A percentile compares a stretch with the other conserved stretches of the same genome.
These are phyloP conservation scores for Limulus polyphemus DNA, from an alignment of 2,888 invertebrate genomes.

Conservation along the genomic window DNA sequence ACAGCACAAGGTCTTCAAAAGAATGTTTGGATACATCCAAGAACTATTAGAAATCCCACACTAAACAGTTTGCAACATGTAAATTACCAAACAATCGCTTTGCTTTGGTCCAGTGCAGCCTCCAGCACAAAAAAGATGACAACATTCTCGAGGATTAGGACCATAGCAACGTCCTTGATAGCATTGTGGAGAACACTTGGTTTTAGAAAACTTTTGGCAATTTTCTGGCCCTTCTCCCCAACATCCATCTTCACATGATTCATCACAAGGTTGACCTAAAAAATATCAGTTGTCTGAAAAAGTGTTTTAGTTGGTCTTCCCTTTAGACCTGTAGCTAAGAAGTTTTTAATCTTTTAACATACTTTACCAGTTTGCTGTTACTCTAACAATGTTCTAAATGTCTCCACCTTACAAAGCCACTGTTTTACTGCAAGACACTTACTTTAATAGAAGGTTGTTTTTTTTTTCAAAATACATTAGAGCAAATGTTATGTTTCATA, in stretches of 20 bases:
- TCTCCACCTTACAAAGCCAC: too few species aligned
- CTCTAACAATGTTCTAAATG: too few species aligned
- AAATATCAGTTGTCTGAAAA: not conserved
- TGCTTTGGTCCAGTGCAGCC: constrained; percentile 91
- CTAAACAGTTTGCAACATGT: not conserved
- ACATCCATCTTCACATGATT: constrained; percentile 69
- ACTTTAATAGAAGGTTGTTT: too few species aligned
- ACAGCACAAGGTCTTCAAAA: not conserved
- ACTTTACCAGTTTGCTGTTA: too few species aligned
- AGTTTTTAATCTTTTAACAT: too few species aligned
- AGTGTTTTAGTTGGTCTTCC: too few species aligned
- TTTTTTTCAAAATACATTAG: too few species aligned
- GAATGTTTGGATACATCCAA: too few species aligned
- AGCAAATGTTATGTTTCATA: too few species aligned
- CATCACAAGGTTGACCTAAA: constrained; percentile 34
- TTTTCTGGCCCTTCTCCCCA: constrained; percentile 89
- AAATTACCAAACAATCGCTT: constrained; percentile 66
- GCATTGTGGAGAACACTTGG: constrained; percentile 87
- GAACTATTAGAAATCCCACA: not conserved
- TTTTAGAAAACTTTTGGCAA: constrained; percentile 88
- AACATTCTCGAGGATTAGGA: constrained; percentile 79
- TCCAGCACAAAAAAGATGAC: constrained; percentile 92
- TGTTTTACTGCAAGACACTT: too few species aligned
- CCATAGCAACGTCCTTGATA: constrained; percentile 89
- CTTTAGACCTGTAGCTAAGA: too few species aligned